Base-by-base conservation (phyloP, 2,888 invertebrate species). In the Dichetophora obliterata region DNA sequence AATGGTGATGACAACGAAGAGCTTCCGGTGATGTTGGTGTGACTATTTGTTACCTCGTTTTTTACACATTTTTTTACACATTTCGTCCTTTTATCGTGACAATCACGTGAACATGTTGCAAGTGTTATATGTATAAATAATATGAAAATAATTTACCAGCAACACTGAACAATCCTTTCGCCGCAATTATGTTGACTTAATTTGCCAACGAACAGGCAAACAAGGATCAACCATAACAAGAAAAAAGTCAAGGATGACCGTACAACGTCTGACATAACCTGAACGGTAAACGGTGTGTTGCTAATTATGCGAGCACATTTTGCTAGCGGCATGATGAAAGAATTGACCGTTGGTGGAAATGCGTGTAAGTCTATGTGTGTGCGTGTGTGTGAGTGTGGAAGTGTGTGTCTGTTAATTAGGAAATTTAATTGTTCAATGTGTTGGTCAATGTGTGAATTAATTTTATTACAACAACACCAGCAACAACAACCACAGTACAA, bases 401-500 rank as follows among this genome's bases (percentile, higher is more conserved):
- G 31, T n/a, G 37, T 37, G 31, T 70, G 65, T 76, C 63, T 76
- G 82, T 84, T 85, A 85, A 85, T 85, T 85, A 85, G 85, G 83
- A 84, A 85, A 85, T 85, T 85, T 83, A 85, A 85, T 85, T 85
- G 85, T 85, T 78, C 82, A 84, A 85, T 84, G 83, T 85, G 85
- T 72, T 72, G 72, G 48, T 63, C 50, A 43, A 61, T 48, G 72
- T 59, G 72, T 72, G 72, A 72, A 72, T 43, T 65, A 59, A 72
- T 43, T 59, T 34, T 52, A 14, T 52, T 34, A 69, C 52, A 69
- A 54, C 69, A 69, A 52, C 52, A 24, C 34, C 16, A 69, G 27
- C 48, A 9, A 9, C n/a, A 16, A 9, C 24, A 19, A 57, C 19
- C 57, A 57, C n/a, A n/a, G n/a, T n/a, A 22, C 57, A 63, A 63